phyloP scores from a whole-genome alignment of 2,888 invertebrate genomes.

The Villa cingulata region DNA sequence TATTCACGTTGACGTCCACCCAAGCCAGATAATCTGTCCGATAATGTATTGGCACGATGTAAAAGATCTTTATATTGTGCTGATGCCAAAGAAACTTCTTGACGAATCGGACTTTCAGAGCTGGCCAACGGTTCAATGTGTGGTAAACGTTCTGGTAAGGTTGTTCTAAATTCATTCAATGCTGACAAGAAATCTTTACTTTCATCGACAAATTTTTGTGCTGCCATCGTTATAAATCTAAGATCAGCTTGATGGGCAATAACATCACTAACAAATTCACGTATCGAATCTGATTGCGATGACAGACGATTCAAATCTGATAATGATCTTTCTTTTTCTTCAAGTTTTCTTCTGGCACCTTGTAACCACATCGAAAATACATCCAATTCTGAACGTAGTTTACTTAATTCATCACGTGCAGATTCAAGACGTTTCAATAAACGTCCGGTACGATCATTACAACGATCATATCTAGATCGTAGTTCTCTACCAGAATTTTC shows the following conservation, averaged over 20 bases:
- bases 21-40: slow-evolving; percentile 69
- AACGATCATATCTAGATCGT: slow-evolving; percentile 68
- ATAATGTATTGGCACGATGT: slow-evolving; percentile 66
- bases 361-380: slow-evolving; percentile 77
- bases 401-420: slow-evolving; percentile 77
- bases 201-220: slow-evolving; percentile 91
- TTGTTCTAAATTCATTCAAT: slow-evolving; percentile 77
- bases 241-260: slow-evolving; percentile 93
- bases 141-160: slow-evolving; percentile 66
- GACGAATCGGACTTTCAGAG: slow-evolving; percentile 61
- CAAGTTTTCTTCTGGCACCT: slow-evolving; percentile 60
- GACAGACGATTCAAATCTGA: slow-evolving; percentile 60
- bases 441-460: slow-evolving; percentile 65
- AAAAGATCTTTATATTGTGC: slow-evolving; percentile 70
- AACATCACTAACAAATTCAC: slow-evolving; percentile 83
- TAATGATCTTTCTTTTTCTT: slow-evolving; percentile 72
- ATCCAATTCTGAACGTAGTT: slow-evolving; percentile 67
- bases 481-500: slow-evolving; percentile 77
- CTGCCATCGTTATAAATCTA: slow-evolving; percentile 89
- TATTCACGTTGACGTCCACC: slow-evolving; percentile 64
- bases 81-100: slow-evolving; percentile 63
- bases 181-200: slow-evolving; percentile 77
- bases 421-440: slow-evolving; percentile 60
- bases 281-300: slow-evolving; percentile 61
- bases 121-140: slow-evolving; percentile 58